These are phyloP conservation scores for Leucophenga montana DNA, from an alignment of 2,888 invertebrate species.

Conservation along the genomic window DNA sequence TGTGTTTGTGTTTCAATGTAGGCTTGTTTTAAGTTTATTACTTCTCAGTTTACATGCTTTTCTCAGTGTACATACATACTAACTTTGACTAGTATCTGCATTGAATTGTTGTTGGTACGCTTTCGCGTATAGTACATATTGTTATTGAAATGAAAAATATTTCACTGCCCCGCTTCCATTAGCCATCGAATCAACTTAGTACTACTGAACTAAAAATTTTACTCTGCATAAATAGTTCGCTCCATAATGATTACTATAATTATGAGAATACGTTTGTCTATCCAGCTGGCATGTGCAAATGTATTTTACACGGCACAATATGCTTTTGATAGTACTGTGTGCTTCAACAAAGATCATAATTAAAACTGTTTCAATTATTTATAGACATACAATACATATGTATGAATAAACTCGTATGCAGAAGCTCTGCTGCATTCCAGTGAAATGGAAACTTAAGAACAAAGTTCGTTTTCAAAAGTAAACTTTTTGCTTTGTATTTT, in stretches of 20 bases:
- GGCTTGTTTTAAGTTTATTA: no score
- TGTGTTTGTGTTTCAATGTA: no score
- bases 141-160: conserved; percentile 43
- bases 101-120: background rate
- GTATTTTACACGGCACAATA: conserved; percentile 26
- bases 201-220: conserved; percentile 19
- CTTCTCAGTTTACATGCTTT: no score
- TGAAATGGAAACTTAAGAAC: conserved; percentile 3
- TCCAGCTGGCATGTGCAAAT: conserved; percentile 40
- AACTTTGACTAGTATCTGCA: background rate
- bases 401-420: no score
- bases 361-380: no score
- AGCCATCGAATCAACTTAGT: no score
- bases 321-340: conserved; percentile 42
- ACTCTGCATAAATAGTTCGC: conserved; percentile 31
- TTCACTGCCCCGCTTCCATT: conserved; percentile 41
- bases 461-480: background rate
- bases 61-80: conserved; percentile 27
- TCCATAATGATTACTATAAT: conserved; percentile 52
- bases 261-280: conserved; percentile 49
- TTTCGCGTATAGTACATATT: conserved; percentile 15
- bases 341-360: no score
- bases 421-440: background rate
- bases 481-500: background rate
- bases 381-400: no score